These are phyloP conservation scores for Penaeus chinensis DNA, from an alignment of 1,140 invertebrate genomes.

Conservation along the genomic window DNA sequence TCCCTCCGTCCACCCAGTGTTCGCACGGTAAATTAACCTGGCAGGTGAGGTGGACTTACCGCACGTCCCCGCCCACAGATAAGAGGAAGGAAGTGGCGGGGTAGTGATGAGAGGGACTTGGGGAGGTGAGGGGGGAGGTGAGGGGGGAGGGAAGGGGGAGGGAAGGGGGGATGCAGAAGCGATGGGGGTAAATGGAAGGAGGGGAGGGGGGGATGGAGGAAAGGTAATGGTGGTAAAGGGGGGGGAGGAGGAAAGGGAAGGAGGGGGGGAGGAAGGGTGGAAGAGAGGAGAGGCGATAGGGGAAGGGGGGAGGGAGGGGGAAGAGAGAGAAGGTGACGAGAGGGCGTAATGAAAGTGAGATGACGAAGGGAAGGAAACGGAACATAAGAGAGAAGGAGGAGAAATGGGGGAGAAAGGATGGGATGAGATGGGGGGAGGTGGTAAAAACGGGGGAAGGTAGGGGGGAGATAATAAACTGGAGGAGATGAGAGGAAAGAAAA, in stretches of 20 bases:
- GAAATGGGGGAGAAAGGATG: neutral
- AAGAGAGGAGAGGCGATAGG: no score
- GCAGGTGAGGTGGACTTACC: no score
- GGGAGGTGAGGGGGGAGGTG: neutral
- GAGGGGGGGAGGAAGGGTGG: neutral
- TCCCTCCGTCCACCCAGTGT: no score
- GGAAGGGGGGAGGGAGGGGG: neutral
- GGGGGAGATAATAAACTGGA: neutral
- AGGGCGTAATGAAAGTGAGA: neutral
- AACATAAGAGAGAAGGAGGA: neutral
- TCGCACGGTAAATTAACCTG: no score
- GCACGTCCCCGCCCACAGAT: neutral
- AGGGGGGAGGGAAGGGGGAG: no score
- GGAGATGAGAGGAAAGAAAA: neutral
- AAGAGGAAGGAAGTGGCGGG: neutral
- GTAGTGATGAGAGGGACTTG: neutral
- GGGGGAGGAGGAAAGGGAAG: neutral
- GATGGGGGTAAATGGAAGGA: neutral
- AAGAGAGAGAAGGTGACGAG: neutral
- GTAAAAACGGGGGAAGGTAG: neutral
- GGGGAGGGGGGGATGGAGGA: neutral
- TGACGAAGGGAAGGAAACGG: neutral
- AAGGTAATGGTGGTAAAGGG: neutral
- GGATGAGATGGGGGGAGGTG: neutral
- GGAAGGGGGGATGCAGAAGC: neutral